phyloP scores from a whole-genome alignment of 2,797 vertebrate species.

The Labroides dimidiatus region DNA sequence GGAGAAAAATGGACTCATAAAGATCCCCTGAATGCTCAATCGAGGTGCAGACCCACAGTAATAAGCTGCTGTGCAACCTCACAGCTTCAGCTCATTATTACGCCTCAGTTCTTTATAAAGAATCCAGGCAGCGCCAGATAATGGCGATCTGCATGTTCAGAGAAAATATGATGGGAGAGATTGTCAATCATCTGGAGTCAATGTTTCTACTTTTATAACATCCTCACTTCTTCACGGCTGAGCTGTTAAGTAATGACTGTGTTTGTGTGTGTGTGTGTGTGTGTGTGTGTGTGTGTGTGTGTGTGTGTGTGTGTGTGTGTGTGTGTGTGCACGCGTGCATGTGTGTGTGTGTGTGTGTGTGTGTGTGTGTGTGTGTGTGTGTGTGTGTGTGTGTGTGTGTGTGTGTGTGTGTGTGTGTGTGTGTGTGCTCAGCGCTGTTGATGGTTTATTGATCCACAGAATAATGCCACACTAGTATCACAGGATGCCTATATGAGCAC shows the following conservation, averaged over 20 bases:
- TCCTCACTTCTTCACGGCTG: slow-evolving; percentile 44
- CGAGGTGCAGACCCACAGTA: slow-evolving; percentile 2
- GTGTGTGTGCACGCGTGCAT: neutral
- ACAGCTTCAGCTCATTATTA: slow-evolving; percentile 2
- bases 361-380: too few species aligned
- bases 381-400: neutral
- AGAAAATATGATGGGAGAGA: slow-evolving; percentile 24
- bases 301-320: slow-evolving; percentile 1
- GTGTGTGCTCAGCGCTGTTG: neutral
- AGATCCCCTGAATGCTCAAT: slow-evolving; percentile 27
- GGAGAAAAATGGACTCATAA: slow-evolving; percentile 44
- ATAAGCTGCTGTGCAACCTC: slow-evolving; percentile 27
- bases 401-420: neutral
- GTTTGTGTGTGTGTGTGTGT: neutral
- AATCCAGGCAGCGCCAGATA: slow-evolving; percentile 16
- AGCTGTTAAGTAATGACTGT: slow-evolving; percentile 46
- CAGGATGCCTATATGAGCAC: slow-evolving; percentile 39
- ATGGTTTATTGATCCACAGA: slow-evolving; percentile 55
- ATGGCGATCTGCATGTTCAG: slow-evolving; percentile 39
- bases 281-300: too few species aligned
- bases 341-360: neutral
- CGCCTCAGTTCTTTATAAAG: slow-evolving; percentile 6
- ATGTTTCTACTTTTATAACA: slow-evolving; percentile 59
- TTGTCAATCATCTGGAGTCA: slow-evolving; percentile 59
- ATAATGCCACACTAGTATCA: slow-evolving; percentile 29